A percentile compares a stretch with the other conserved stretches of the same genome.
Evolutionary conservation across 2,797 vertebrate genomes (phyloP).

Genomic region (Hemibagrus guttatus): DNA sequence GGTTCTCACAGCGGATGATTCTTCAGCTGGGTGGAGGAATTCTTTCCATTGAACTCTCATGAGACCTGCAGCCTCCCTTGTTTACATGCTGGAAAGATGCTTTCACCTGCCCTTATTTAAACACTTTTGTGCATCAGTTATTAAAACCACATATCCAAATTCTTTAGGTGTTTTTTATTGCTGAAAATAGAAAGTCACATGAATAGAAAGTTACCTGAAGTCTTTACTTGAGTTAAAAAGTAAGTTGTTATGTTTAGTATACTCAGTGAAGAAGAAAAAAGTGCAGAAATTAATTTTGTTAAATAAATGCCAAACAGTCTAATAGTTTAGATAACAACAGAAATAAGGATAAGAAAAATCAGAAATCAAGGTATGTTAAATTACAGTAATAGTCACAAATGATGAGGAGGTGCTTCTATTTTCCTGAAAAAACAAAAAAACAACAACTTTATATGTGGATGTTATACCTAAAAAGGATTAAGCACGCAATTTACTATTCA

Average conservation of each 20-base stretch:
- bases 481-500: background rate
- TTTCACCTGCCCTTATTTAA: background rate
- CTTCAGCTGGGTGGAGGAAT: constrained; percentile 44
- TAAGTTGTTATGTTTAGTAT: background rate
- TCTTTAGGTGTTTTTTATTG: background rate
- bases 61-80: constrained; percentile 27
- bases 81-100: constrained; percentile 38
- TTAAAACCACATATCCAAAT: background rate
- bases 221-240: background rate
- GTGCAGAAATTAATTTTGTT: background rate
- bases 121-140: background rate
- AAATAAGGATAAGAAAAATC: background rate
- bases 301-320: background rate
- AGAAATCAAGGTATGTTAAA: background rate
- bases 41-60: constrained; percentile 49
- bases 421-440: background rate
- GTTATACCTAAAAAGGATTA: background rate
- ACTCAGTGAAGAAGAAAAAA: background rate
- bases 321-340: background rate
- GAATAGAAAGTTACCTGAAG: too few species aligned
- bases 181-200: background rate
- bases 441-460: background rate
- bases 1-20: constrained; percentile 56
- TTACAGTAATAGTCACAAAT: background rate
- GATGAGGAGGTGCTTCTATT: background rate